These are phyloP conservation scores for Paramuricea clavata DNA, from an alignment of 92 coral and sea anemone species.

Conservation along the genomic window DNA sequence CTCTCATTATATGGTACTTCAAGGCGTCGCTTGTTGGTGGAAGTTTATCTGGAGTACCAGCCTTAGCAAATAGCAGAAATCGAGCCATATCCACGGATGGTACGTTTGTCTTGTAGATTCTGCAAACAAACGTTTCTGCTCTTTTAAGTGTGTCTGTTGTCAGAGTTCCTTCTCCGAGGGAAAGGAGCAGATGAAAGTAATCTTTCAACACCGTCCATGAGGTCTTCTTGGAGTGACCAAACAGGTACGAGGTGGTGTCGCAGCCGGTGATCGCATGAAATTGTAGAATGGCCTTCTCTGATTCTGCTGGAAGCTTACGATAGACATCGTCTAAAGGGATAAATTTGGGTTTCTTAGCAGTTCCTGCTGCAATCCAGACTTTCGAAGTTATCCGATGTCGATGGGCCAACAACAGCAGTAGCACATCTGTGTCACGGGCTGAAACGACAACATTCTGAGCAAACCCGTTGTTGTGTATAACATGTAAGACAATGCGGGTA, in stretches of 20 bases:
- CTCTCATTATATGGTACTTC: slow-evolving; percentile 40
- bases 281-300: slow-evolving; percentile 17
- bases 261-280: slow-evolving; percentile 56
- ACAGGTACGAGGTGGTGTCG: slow-evolving; percentile 48
- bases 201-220: slow-evolving; percentile 50
- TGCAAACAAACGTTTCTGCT: slow-evolving; percentile 55
- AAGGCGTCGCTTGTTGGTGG: slow-evolving; percentile 64
- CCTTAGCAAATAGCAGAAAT: slow-evolving; percentile 39
- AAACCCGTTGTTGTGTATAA: slow-evolving; percentile 10
- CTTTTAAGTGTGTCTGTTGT: slow-evolving; percentile 8
- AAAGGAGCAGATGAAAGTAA: slow-evolving; percentile 20
- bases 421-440: slow-evolving; percentile 45
- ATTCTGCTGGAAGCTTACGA: not conserved
- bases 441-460: slow-evolving; percentile 24
- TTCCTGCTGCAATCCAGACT: slow-evolving; percentile 38
- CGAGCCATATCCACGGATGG: slow-evolving; percentile 46
- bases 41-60: slow-evolving; percentile 40
- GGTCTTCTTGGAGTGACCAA: slow-evolving; percentile 43
- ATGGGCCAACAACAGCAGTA: slow-evolving; percentile 35
- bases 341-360: slow-evolving; percentile 20
- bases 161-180: slow-evolving; percentile 48
- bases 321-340: not conserved
- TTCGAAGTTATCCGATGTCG: not conserved
- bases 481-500: slow-evolving; percentile 37
- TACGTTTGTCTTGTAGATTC: slow-evolving; percentile 15